These are phyloP conservation scores for Pantherophis guttatus DNA, from an alignment of 2,113 vertebrate species.

Conservation along the genomic window DNA sequence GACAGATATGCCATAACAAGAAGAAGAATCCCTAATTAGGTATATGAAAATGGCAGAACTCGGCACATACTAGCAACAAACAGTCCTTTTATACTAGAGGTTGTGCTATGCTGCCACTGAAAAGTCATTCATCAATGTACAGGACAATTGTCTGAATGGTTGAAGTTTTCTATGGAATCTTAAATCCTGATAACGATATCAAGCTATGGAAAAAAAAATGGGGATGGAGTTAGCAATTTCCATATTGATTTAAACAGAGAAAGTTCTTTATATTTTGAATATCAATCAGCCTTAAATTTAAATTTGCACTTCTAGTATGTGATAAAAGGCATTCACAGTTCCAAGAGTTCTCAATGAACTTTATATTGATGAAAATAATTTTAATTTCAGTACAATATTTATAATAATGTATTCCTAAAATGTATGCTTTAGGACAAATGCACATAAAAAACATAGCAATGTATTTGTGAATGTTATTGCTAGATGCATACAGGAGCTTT, in stretches of 20 bases:
- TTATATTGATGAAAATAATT: background rate
- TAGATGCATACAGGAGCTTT: background rate
- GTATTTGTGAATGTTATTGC: background rate
- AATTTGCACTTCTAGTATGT: background rate
- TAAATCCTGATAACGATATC: background rate
- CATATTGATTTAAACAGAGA: background rate
- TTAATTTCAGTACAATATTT: background rate
- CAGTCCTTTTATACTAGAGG: background rate
- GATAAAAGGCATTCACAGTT: background rate
- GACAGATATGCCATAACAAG: no score
- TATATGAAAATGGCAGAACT: background rate
- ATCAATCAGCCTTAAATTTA: background rate
- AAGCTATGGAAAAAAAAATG: background rate
- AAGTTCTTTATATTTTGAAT: background rate
- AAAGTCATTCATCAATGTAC: background rate
- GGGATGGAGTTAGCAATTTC: background rate
- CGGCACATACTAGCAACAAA: background rate
- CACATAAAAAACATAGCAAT: background rate
- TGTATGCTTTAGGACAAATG: background rate
- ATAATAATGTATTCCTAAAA: background rate
- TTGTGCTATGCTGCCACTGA: background rate
- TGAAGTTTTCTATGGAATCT: background rate
- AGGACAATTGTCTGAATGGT: background rate
- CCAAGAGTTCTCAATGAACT: background rate
- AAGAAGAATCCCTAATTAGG: no score